Conservation (phyloP, 2,797 vertebrate species). For the Balearica regulorum region DNA sequence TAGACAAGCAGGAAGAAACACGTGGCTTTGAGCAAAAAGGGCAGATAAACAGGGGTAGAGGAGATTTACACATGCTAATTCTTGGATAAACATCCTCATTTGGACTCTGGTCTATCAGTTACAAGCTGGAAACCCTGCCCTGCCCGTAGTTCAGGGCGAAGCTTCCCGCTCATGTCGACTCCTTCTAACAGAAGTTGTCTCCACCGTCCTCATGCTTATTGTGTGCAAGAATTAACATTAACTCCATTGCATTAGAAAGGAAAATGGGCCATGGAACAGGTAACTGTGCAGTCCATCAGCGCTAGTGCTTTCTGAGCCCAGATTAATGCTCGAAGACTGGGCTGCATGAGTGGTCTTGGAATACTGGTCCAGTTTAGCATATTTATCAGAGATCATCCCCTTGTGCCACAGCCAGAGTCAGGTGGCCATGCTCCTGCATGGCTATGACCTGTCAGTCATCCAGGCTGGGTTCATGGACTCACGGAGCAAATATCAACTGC, state of each 20-base stretch:
- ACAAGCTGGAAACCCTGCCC: background rate
- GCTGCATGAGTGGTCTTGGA: background rate
- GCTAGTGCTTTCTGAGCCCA: background rate
- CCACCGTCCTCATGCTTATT: background rate
- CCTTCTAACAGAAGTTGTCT: background rate
- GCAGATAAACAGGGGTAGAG: background rate
- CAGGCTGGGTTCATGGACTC: background rate
- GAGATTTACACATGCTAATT: background rate
- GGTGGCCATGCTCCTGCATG: background rate
- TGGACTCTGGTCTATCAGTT: background rate
- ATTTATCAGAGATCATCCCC: background rate
- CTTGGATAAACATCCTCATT: background rate
- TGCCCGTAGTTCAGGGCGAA: background rate
- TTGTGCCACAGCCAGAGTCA: background rate
- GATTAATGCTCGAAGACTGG: background rate
- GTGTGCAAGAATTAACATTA: background rate
- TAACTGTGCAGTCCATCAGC: too few relatives aligned
- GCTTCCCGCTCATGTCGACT: background rate
- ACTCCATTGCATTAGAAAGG: background rate
- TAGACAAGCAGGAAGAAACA: background rate
- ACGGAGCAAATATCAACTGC: background rate
- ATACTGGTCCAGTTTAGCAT: background rate
- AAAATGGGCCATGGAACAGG: background rate
- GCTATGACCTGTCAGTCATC: background rate
- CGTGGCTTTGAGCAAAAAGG: background rate